Evolutionary conservation across 2,113 vertebrate species (phyloP), one percentile per base, ranked within the genome.

Genomic region (Oceanodroma tethys): DNA sequence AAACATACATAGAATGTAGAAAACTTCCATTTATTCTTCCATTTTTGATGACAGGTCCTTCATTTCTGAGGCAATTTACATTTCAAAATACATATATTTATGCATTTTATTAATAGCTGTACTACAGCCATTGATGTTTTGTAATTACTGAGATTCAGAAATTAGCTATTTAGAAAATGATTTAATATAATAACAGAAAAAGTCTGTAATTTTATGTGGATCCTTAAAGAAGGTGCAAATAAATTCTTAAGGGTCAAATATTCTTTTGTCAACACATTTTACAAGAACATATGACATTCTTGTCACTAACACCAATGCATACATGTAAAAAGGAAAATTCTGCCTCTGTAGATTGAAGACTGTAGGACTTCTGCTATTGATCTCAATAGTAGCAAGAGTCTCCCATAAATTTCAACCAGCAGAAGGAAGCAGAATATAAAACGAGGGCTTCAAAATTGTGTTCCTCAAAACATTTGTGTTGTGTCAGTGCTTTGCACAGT

Each of bases 271-370:
- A 90, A 18, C 20, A 38, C 8, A 13, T 70, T 82, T 80, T 56
- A 58, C 22, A 60, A 7, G 60, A 60, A 7, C 9, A 71, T 26
- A 59, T 0, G 0, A 29, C 53, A 53, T 63, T 48, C 18, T 52
- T 85, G 30, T 34, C 47, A 13, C 5, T 72, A 45, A 55, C 7
- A 58, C 5, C 10, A 78, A 14, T 45, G 8, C 6, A 15, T n/a
- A 55, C 2, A 8, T 4, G 2, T 26, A 13, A 38, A 81, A 81
- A 42, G 29, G n/a, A 72, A 75, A 67, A 68, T 43, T 34, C 10
- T 60, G 4, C 13, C n/a, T 67, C 29, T 59, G 4, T 63, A 58
- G 21, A 53, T 22, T 56, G 23, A 67, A 53, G 23, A 42, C 20
- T 30, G 2, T 47, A 26, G 29, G 32, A 58, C 18, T 80, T 86